Base-by-base conservation (phyloP, 2,113 vertebrate genomes). In the Gallinago jamesoni region DNA sequence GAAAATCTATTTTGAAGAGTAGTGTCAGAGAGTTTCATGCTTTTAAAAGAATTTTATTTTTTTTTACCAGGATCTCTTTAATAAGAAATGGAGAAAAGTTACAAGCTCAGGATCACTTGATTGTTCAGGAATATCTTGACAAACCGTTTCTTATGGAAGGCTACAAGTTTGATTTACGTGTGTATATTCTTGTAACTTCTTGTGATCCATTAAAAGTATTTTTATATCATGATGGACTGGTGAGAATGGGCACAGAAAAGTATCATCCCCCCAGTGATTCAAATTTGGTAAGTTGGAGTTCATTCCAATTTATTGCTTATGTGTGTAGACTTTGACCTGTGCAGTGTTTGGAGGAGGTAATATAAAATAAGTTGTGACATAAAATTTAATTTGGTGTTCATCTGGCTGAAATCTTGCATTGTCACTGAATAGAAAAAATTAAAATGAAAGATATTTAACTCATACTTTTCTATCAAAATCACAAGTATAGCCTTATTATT, bases 131-230 rank as follows among this genome's bases (percentile, higher is more conserved):
- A 94, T 99, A 99, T 95, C 98, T 99, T 92, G 99, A 99, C 97
- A 99, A 99, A 84, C 99, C 99, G 48, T 99, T 99, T 94, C 97
- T 99, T 84, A 99, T 99, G 99, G 99, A 99, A 98, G 99, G 99
- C 64, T 99, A 99, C 98, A 99, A 99, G 97, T 99, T 99, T 96
- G 99, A 99, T 96, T 98, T 99, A 92, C 98, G 99, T 85, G 99
- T 99, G 96, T 99, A 99, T 97, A 99, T 99, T 97, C 98, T 99
- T 66, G 98, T 99, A 94, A 99, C 99, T n/a, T 99, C 99, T 69
- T 99, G 99, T 75, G 99, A 99, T 95, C 99, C 99, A 8, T 97
- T 99, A 67, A 99, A 99, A 97, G 98, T 99, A 97, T 99, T 99
- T 97, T 98, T 99, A 55, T 99, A 99, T 97, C 99, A 99, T 24